phyloP scores from a whole-genome alignment of 2,888 invertebrate genomes.

The Dryobota labecula region DNA sequence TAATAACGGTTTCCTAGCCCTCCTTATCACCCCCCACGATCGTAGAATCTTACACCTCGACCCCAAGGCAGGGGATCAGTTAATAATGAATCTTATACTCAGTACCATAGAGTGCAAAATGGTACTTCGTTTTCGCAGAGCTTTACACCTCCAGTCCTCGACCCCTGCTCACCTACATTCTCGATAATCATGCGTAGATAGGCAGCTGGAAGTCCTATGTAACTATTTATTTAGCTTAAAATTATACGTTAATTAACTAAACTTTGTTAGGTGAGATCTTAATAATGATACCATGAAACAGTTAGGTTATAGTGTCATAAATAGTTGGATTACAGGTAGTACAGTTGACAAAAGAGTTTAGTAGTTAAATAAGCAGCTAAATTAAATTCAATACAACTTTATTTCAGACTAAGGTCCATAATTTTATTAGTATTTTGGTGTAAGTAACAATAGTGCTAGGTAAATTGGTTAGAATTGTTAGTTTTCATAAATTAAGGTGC shows the following conservation, averaged over 20 bases:
- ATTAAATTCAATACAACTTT: no score
- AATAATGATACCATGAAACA: conserved; percentile 46
- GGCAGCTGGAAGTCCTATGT: conserved; percentile 5
- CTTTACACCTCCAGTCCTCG: conserved; percentile 1
- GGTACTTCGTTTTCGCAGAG: neutral
- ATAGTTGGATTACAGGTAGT: conserved; percentile 11
- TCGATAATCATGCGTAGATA: conserved; percentile 38
- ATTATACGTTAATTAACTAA: conserved; percentile 54
- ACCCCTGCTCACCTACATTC: conserved; percentile 14
- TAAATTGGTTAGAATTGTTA: no score
- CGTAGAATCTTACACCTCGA: conserved; percentile 15
- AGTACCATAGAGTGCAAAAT: neutral
- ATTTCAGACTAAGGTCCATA: no score
- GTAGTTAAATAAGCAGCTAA: no score
- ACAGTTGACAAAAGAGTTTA: neutral
- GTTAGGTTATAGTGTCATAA: conserved; percentile 46
- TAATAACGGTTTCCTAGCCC: conserved; percentile 33
- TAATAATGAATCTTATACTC: neutral
- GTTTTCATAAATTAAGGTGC: no score
- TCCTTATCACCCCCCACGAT: conserved; percentile 39
- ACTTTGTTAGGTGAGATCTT: conserved; percentile 41
- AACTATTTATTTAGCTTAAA: conserved; percentile 14
- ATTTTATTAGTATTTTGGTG: no score
- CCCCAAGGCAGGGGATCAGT: neutral
- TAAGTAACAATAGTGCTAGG: no score